These are phyloP conservation scores for Oikopleura albicans DNA, from an alignment of 23 tunicate species.

Conservation along the genomic window DNA sequence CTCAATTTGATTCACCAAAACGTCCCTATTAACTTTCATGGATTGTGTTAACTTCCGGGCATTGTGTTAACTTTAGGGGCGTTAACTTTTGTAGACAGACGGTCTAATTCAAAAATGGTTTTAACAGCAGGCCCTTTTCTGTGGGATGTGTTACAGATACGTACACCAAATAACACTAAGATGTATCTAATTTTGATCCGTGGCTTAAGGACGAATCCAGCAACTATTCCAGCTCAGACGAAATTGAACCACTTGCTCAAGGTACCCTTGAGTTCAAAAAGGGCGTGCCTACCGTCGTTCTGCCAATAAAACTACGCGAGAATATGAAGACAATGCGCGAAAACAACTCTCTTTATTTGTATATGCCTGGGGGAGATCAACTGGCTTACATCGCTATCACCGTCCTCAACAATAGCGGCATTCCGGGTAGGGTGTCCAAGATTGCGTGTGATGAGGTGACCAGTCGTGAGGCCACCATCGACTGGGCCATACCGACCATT, in stretches of 20 bases:
- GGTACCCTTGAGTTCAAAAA: not conserved
- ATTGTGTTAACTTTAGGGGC: too few relatives aligned
- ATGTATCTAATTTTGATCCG: too few relatives aligned
- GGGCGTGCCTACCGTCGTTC: not conserved
- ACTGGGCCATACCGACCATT: slow-evolving; percentile 53
- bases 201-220: too few relatives aligned
- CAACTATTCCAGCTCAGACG: not conserved
- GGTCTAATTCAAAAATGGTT: too few relatives aligned
- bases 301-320: not conserved
- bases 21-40: too few relatives aligned
- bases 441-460: slow-evolving; percentile 38
- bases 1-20: too few relatives aligned
- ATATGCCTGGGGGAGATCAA: slow-evolving; percentile 26
- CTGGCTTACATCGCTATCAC: slow-evolving; percentile 52
- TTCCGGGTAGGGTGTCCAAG: slow-evolving; percentile 58
- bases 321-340: not conserved
- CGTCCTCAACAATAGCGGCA: slow-evolving; percentile 76
- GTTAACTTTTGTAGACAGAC: too few relatives aligned
- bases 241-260: not conserved
- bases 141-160: too few relatives aligned
- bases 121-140: too few relatives aligned
- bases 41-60: too few relatives aligned
- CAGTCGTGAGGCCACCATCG: slow-evolving; percentile 41
- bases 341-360: not conserved
- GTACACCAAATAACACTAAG: too few relatives aligned